Base-by-base conservation (phyloP, 2,888 invertebrate genomes). In the Microchrysa polita region DNA sequence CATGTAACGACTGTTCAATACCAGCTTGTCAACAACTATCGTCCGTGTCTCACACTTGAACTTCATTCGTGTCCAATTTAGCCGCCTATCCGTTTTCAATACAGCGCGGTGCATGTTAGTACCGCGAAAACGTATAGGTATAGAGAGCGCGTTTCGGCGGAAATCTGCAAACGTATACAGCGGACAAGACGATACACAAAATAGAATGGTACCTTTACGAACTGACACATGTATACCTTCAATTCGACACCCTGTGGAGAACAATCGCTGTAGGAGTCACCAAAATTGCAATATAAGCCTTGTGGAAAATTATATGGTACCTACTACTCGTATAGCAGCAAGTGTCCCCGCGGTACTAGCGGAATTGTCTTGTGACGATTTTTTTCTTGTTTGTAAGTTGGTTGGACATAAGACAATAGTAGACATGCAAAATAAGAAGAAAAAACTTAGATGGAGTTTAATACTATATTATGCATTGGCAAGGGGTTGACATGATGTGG, bases 191-290 rank as follows among this genome's bases (percentile, higher is more conserved):
- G 14, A 52, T 77, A 79, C 78, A 77, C 78, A 78, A 79, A 78
- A 79, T 79, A 77, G 77, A 77, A 78, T 76, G 76, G 27, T 77
- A 77, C 77, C 77, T 77, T 77, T 76, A 67, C 74, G 78, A 82
- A 81, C 78, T 84, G 83, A 84, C 84, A 84, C 80, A 82, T 84
- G 84, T 84, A 84, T 84, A 82, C 83, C 81, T 79, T 81, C 79
- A 80, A 81, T 83, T 82, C 83, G 83, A 83, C 83, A 83, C 80
- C 81, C 77, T 80, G 76, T 74, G 77, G 74, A 76, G 76, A 77
- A 77, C 81, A 78, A 78, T 78, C 77, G 78, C 61, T 42, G 69
- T 57, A 69, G 55, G 55, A 69, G 65, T 65, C 65, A 65, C 65
- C 65, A 34, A 48, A 65, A 48, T 65, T 48, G 48, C 65, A 65